Conservation (phyloP, 2,888 invertebrate species). For the Lacanobia oleracea region DNA sequence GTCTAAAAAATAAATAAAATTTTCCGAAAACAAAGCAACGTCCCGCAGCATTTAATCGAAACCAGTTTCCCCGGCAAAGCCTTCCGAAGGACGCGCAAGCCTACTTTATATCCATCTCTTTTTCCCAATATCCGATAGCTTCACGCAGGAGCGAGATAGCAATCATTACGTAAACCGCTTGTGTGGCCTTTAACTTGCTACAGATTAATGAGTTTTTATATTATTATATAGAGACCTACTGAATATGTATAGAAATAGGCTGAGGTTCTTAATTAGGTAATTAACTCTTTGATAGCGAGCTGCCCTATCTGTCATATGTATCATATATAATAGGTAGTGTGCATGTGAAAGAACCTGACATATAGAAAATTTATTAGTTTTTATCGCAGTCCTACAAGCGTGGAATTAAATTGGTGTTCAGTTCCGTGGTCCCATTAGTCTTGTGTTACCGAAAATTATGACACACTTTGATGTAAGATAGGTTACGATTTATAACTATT, state of each 20-base stretch:
- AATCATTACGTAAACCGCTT: conserved; percentile 71
- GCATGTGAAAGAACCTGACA: conserved; percentile 53
- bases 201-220: conserved; percentile 77
- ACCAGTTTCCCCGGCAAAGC: conserved; percentile 86
- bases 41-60: conserved; percentile 87
- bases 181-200: conserved; percentile 75
- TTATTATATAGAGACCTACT: conserved; percentile 69
- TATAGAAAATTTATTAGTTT: conserved; percentile 55
- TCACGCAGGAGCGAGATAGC: conserved; percentile 73
- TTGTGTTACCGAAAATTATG: conserved; percentile 57
- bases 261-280: conserved; percentile 74
- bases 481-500: conserved; percentile 44
- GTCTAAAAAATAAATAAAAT: conserved; percentile 44
- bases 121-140: conserved; percentile 68
- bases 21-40: conserved; percentile 66
- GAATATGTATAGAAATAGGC: conserved; percentile 69
- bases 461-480: conserved; percentile 56
- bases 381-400: conserved; percentile 45
- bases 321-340: conserved; percentile 53
- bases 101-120: conserved; percentile 83
- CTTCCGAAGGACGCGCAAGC: conserved; percentile 83
- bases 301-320: conserved; percentile 61
- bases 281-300: conserved; percentile 67
- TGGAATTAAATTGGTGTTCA: conserved; percentile 57
- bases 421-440: conserved; percentile 44